Evolutionary conservation across 2,797 vertebrate genomes (phyloP).

Genomic region (Rhynchonycteris naso): DNA sequence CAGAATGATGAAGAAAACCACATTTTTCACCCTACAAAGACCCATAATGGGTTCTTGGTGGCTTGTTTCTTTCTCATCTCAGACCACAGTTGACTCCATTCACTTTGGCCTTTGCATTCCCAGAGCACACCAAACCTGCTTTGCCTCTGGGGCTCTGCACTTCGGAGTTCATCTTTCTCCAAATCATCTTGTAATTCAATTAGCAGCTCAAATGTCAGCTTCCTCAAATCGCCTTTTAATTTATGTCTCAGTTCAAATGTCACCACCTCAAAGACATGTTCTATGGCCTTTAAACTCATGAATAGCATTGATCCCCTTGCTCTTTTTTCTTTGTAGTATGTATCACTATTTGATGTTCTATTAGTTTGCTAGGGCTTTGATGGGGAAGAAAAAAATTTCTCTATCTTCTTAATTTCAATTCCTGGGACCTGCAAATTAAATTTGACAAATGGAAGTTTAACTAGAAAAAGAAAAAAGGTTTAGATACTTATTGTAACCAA

Average conservation of each 20-base stretch:
- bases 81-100: neutral
- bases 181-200: neutral
- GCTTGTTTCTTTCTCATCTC: neutral
- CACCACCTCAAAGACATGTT: neutral
- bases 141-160: neutral
- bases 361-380: neutral
- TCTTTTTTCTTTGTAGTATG: neutral
- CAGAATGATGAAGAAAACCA: neutral
- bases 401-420: neutral
- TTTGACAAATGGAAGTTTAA: neutral
- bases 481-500: neutral
- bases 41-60: rapidly evolving
- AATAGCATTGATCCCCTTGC: neutral
- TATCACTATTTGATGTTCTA: neutral
- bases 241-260: conserved; percentile 25
- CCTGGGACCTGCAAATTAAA: neutral
- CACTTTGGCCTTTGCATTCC: neutral
- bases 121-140: neutral
- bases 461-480: neutral
- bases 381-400: neutral
- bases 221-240: conserved; percentile 23
- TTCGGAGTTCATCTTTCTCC: neutral
- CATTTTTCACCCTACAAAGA: neutral
- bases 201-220: conserved; percentile 46
- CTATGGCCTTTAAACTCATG: neutral